Percentiles rank a stretch among this genome's conserved stretches.
Evolutionary conservation across 2,113 vertebrate species (phyloP).

Genomic region (Pristiophorus japonicus): DNA sequence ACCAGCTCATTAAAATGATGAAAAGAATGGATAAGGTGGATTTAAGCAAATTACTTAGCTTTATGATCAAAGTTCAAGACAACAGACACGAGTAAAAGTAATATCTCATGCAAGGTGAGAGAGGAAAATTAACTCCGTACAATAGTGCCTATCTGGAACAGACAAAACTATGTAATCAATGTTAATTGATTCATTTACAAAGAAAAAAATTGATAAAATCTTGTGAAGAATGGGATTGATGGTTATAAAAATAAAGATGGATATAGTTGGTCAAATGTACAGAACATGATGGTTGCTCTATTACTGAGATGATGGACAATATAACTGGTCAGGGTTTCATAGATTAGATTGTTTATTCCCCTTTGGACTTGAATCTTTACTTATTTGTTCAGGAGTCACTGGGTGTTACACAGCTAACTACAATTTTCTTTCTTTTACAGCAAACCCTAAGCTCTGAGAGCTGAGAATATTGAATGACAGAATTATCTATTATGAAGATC

Average conservation of each 20-base stretch:
- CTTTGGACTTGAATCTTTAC: neutral
- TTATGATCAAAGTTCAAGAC: neutral
- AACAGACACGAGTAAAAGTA: neutral
- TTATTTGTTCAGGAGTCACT: neutral
- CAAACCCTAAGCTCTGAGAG: neutral
- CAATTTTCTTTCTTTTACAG: neutral
- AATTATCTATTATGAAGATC: neutral
- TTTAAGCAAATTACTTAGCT: conserved; percentile 26
- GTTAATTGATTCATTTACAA: neutral
- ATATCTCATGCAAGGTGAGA: conserved; percentile 6
- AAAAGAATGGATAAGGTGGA: conserved; percentile 7
- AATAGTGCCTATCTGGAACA: neutral
- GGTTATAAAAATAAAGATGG: neutral
- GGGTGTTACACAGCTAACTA: neutral
- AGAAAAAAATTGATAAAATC: neutral
- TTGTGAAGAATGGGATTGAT: neutral
- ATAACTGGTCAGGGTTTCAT: neutral
- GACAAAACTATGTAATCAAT: neutral
- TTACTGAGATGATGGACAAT: neutral
- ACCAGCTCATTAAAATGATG: conserved; percentile 6
- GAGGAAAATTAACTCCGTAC: neutral
- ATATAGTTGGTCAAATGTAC: neutral
- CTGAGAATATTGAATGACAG: neutral
- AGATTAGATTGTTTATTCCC: neutral
- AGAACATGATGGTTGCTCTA: neutral